Evolutionary conservation across 2,797 vertebrate genomes (phyloP).

Genomic region (Notolabrus celidotus): DNA sequence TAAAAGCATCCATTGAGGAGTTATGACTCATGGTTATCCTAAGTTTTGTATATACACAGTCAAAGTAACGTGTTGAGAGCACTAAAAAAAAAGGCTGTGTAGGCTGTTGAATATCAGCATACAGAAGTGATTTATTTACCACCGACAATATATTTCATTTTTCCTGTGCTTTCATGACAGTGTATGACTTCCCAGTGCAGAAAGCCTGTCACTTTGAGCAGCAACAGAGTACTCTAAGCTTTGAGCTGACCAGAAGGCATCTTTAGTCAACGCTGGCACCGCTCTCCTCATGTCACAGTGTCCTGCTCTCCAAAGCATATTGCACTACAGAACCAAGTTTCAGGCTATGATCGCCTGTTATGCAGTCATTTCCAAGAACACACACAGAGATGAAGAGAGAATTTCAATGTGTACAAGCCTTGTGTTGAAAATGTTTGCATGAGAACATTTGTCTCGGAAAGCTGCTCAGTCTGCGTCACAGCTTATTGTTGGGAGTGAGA

Average conservation of each 20-base stretch:
- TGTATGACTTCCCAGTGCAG: constrained; percentile 17
- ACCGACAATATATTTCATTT: not conserved
- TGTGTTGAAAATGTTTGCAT: constrained; percentile 29
- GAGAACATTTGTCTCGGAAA: constrained; percentile 43
- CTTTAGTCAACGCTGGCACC: constrained; percentile 51
- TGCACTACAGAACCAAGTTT: constrained; percentile 48
- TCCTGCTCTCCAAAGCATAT: constrained; percentile 53
- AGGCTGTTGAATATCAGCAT: not conserved
- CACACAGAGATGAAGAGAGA: constrained; percentile 30
- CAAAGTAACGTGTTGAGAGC: too few species aligned
- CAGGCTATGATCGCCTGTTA: constrained; percentile 25
- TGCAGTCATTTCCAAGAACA: constrained; percentile 22
- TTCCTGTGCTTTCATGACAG: constrained; percentile 13
- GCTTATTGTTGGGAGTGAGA: constrained; percentile 35
- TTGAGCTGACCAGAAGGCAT: constrained; percentile 56
- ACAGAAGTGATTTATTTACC: not conserved
- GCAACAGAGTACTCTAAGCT: constrained; percentile 31
- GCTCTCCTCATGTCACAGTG: constrained; percentile 33
- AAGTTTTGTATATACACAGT: too few species aligned
- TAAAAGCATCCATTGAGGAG: not conserved
- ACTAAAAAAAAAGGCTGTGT: too few species aligned
- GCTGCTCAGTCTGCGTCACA: constrained; percentile 24
- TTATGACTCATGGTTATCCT: too few species aligned
- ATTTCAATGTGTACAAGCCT: constrained; percentile 17
- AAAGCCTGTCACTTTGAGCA: constrained; percentile 31